Conservation (phyloP, 2,797 vertebrate species). For the Acipenser oxyrinchus region DNA sequence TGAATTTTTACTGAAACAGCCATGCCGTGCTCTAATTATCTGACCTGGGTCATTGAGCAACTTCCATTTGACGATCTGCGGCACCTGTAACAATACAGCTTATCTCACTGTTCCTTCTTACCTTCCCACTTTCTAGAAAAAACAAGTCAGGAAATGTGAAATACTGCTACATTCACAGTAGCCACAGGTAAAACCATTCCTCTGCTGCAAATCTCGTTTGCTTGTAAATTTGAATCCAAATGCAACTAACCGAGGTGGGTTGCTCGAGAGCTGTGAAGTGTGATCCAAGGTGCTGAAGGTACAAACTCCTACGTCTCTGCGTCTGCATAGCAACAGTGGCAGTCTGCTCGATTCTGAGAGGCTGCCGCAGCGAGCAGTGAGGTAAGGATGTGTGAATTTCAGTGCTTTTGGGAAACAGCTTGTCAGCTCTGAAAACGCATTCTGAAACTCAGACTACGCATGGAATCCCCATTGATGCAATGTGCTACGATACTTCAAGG, state of each 20-base stretch:
- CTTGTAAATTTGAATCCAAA: constrained; percentile 24
- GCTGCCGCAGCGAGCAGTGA: too few species aligned
- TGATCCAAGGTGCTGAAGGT: constrained; percentile 6
- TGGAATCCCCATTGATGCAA: constrained; percentile 8
- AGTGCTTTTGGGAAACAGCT: neutral
- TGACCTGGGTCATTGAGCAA: too few species aligned
- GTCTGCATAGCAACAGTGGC: neutral
- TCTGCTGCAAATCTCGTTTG: constrained; percentile 19
- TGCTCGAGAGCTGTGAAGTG: constrained; percentile 25
- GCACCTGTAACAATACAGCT: neutral
- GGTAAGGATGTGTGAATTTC: neutral
- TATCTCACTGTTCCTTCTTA: constrained; percentile 47
- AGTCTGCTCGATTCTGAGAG: neutral
- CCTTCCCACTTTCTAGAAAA: constrained; percentile 65
- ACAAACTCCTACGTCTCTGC: neutral
- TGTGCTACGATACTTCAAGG: neutral
- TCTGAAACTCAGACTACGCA: constrained; percentile 16
- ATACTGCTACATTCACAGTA: constrained; percentile 63
- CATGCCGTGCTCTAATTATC: too few species aligned
- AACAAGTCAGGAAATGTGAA: constrained; percentile 67
- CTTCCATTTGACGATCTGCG: too few species aligned
- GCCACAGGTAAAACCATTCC: constrained; percentile 64
- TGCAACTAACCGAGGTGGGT: constrained; percentile 28
- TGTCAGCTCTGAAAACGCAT: constrained; percentile 12
- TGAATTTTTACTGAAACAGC: too few species aligned